Conservation (phyloP, 2,797 vertebrate genomes). For the Pelodytes ibericus region DNA sequence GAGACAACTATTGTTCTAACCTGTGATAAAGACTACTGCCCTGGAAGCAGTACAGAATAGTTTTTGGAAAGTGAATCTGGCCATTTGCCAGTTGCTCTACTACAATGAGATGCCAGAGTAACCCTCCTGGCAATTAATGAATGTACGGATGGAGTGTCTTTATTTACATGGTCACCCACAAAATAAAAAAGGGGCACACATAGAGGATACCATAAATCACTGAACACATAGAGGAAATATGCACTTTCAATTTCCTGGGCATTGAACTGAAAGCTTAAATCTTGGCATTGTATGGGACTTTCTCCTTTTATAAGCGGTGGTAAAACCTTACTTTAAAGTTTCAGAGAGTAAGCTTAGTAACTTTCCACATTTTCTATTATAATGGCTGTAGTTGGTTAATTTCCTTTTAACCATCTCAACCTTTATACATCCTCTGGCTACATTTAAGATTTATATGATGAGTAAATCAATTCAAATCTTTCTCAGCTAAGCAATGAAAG, state of each 20-base stretch:
- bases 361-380: not conserved
- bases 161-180: slow-evolving; percentile 22
- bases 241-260: slow-evolving; percentile 42
- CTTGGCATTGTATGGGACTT: slow-evolving; percentile 10
- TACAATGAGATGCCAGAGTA: slow-evolving; percentile 39
- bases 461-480: no score
- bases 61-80: not conserved
- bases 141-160: slow-evolving; percentile 30
- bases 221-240: slow-evolving; percentile 16
- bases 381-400: not conserved
- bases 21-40: not conserved
- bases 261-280: slow-evolving; percentile 36
- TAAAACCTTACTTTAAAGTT: slow-evolving; percentile 12
- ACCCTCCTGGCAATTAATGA: slow-evolving; percentile 49
- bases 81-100: slow-evolving; percentile 25
- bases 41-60: not conserved
- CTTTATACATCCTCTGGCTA: not conserved
- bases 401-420: not conserved
- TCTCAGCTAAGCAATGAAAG: no score
- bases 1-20: not conserved
- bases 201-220: slow-evolving; percentile 32
- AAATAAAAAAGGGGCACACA: slow-evolving; percentile 16
- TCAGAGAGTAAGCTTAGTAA: slow-evolving; percentile 9
- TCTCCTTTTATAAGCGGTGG: slow-evolving; percentile 6
- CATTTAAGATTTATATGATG: no score